These are phyloP conservation scores for Leptopilina drosophilae DNA, from an alignment of 2,888 invertebrate genomes.

Conservation along the genomic window DNA sequence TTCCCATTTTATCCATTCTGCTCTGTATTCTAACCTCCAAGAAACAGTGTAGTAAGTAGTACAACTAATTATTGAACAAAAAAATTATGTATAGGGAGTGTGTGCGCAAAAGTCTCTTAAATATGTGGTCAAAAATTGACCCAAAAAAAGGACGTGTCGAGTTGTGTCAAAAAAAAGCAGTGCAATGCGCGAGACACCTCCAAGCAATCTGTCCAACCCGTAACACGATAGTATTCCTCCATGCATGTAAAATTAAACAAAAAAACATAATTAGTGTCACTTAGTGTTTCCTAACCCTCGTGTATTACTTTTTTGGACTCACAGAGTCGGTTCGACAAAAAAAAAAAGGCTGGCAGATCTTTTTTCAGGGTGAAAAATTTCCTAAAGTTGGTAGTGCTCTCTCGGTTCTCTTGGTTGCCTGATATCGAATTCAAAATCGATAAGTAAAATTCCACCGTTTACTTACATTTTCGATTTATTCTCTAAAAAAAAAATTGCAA, in stretches of 20 bases:
- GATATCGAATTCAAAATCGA: too few relatives aligned
- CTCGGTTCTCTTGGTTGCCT: not conserved
- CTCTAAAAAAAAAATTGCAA: too few relatives aligned
- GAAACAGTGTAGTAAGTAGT: constrained; percentile 55
- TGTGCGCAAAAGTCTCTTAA: constrained; percentile 41
- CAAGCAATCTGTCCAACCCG: constrained; percentile 75
- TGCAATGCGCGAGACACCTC: constrained; percentile 65
- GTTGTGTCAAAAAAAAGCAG: constrained; percentile 57
- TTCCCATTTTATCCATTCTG: not conserved
- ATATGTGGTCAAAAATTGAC: not conserved
- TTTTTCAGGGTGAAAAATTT: constrained; percentile 1
- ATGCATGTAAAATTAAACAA: constrained; percentile 61
- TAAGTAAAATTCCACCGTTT: too few relatives aligned
- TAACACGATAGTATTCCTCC: constrained; percentile 75
- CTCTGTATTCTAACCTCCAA: constrained; percentile 37
- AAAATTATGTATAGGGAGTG: constrained; percentile 59
- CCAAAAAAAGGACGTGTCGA: constrained; percentile 20
- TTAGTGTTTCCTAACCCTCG: constrained; percentile 65
- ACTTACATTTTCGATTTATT: too few relatives aligned
- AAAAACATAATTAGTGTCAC: constrained; percentile 69
- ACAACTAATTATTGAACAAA: constrained; percentile 55
- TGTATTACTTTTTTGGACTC: constrained; percentile 61
- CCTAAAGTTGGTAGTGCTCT: constrained; percentile 7
- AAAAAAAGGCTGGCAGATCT: constrained; percentile 49
- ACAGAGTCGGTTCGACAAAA: constrained; percentile 53